Conservation (phyloP, 2,113 vertebrate genomes). For the Thalassoma bifasciatum region DNA sequence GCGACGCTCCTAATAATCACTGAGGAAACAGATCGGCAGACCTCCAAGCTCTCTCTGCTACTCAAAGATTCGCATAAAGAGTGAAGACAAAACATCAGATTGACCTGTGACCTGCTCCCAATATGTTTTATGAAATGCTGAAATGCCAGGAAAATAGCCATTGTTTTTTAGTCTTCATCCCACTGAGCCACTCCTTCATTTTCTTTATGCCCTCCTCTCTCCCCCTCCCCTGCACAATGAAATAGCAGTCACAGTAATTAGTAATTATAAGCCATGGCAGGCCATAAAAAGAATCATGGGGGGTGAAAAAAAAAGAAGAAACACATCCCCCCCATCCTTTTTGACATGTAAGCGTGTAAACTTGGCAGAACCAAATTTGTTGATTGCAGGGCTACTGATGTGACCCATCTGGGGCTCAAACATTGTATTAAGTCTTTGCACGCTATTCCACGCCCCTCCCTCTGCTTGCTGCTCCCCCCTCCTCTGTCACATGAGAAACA, state of each 20-base stretch:
- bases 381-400: conserved; percentile 81
- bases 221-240: conserved; percentile 7
- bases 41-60: conserved; percentile 21
- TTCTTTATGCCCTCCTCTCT: background rate
- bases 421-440: conserved; percentile 81
- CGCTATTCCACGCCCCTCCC: conserved; percentile 76
- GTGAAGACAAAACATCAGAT: background rate
- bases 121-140: conserved; percentile 19
- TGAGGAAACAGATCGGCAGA: conserved; percentile 42
- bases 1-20: conserved; percentile 38
- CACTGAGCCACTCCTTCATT: background rate
- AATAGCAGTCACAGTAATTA: conserved; percentile 46
- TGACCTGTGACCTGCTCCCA: conserved; percentile 35
- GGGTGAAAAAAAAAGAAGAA: conserved; percentile 18
- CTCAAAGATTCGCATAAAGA: conserved; percentile 6
- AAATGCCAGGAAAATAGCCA: conserved; percentile 2
- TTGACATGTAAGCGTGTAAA: conserved; percentile 76
- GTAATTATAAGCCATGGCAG: conserved; percentile 56
- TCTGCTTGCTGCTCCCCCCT: conserved; percentile 50
- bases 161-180: conserved; percentile 10
- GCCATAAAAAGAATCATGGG: conserved; percentile 14
- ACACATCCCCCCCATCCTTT: conserved; percentile 45
- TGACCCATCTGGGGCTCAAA: conserved; percentile 80
- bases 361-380: conserved; percentile 77
- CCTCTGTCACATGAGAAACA: conserved; percentile 75